These are phyloP conservation scores for Lasioglossum zephyrum DNA, from an alignment of 2,888 invertebrate species.

Conservation along the genomic window DNA sequence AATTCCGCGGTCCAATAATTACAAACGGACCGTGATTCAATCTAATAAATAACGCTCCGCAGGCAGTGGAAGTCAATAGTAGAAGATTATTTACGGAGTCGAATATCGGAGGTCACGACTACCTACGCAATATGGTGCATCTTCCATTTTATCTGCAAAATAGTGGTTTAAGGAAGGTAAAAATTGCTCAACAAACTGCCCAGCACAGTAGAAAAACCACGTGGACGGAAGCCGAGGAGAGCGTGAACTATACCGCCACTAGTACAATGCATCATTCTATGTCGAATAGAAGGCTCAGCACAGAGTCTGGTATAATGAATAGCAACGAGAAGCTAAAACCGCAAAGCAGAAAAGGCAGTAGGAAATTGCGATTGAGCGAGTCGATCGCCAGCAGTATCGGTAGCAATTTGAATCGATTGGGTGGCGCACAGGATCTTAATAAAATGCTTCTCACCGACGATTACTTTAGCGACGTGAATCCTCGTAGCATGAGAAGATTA, in stretches of 20 bases:
- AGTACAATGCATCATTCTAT: conserved; percentile 85
- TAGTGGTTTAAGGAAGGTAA: conserved; percentile 95
- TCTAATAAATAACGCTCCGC: conserved; percentile 57
- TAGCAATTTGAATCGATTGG: conserved; percentile 92
- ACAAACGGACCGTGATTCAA: neutral
- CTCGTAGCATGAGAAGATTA: conserved; percentile 96
- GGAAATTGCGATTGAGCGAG: conserved; percentile 92
- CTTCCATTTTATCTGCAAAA: conserved; percentile 99
- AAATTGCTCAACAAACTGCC: conserved; percentile 93
- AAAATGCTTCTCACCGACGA: conserved; percentile 97
- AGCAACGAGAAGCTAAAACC: conserved; percentile 92
- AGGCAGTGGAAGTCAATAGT: conserved; percentile 96
- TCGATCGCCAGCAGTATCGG: conserved; percentile 96
- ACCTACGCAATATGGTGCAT: conserved; percentile 97
- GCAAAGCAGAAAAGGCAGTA: conserved; percentile 86
- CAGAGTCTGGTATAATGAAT: conserved; percentile 92
- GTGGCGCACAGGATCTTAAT: conserved; percentile 90
- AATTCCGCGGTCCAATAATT: neutral
- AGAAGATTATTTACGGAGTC: conserved; percentile 94
- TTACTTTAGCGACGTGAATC: conserved; percentile 99
- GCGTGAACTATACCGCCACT: conserved; percentile 83
- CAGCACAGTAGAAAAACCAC: conserved; percentile 80
- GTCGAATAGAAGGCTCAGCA: conserved; percentile 91
- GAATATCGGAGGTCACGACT: conserved; percentile 97
- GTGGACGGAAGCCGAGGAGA: conserved; percentile 86